Percentiles rank a stretch among this genome's conserved stretches.
These are phyloP conservation scores for Pseudorasbora parva DNA, from an alignment of 2,113 vertebrate genomes.

Conservation along the genomic window DNA sequence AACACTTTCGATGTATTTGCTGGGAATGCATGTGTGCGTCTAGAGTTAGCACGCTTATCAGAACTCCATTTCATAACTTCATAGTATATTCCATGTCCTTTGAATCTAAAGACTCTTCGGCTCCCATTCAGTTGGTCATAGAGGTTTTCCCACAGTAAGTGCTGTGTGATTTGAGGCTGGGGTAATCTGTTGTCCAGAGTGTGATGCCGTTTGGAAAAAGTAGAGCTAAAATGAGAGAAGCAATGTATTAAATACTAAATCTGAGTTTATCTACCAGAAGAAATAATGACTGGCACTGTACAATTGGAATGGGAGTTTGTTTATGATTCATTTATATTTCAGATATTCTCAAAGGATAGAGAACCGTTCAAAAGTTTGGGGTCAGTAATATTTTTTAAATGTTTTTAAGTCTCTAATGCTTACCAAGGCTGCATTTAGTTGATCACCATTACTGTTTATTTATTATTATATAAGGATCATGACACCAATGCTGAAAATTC, in stretches of 20 bases:
- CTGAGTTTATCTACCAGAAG: neutral
- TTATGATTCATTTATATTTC: neutral
- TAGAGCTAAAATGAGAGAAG: slow-evolving; percentile 67
- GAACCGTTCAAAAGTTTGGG: neutral
- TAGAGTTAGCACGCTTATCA: neutral
- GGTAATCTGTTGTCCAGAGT: neutral
- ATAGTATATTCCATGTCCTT: neutral
- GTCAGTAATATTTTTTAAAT: neutral
- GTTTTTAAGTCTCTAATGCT: too few species aligned
- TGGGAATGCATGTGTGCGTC: slow-evolving; percentile 14
- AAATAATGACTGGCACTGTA: neutral
- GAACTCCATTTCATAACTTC: neutral
- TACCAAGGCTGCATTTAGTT: too few species aligned
- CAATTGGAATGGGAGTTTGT: neutral
- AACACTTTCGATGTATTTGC: neutral
- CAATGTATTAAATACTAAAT: neutral
- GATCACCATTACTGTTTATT: too few species aligned
- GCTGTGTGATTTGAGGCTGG: slow-evolving; percentile 30
- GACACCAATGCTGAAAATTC: too few species aligned
- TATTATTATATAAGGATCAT: too few species aligned
- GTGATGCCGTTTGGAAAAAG: slow-evolving; percentile 69
- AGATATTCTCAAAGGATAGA: neutral
- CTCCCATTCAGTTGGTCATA: neutral
- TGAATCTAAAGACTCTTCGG: neutral
- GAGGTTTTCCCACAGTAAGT: neutral